Conservation (phyloP, 1,140 invertebrate species). For the Hycleus cichorii region DNA sequence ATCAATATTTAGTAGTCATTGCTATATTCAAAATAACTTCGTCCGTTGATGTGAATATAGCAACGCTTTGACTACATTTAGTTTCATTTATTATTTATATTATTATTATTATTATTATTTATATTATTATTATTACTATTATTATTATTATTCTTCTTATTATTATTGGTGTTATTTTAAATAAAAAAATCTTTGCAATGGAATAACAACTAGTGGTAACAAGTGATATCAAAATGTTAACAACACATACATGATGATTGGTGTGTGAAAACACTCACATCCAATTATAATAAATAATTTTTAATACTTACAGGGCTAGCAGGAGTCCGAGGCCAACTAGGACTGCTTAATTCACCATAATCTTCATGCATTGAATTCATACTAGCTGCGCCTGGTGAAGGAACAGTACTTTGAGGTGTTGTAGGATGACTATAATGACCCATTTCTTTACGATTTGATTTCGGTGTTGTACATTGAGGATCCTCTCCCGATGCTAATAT, state of each 20-base stretch:
- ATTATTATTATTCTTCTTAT: too few species aligned
- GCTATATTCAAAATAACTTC: too few species aligned
- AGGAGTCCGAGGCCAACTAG: constrained; percentile 78
- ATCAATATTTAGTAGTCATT: too few species aligned
- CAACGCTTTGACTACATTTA: too few species aligned
- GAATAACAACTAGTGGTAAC: neutral
- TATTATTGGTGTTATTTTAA: too few species aligned
- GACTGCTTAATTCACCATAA: constrained; percentile 79
- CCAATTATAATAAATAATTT: neutral
- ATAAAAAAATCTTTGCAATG: neutral
- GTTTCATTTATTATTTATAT: too few species aligned
- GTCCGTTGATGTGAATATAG: too few species aligned
- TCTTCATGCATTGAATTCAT: constrained; percentile 83
- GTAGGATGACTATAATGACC: constrained; percentile 59
- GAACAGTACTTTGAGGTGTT: constrained; percentile 63
- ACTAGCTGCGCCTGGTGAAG: constrained; percentile 73
- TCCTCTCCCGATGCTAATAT: constrained; percentile 74
- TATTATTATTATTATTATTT: too few species aligned
- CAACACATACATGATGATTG: neutral
- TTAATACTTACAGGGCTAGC: constrained; percentile 73
- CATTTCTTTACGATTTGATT: constrained; percentile 61
- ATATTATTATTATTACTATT: too few species aligned
- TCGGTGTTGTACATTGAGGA: constrained; percentile 65
- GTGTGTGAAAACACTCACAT: constrained; percentile 10
- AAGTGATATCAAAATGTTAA: neutral